These are phyloP conservation scores for Drosophila phalerata DNA, from an alignment of 2,888 invertebrate genomes.

Conservation along the genomic window DNA sequence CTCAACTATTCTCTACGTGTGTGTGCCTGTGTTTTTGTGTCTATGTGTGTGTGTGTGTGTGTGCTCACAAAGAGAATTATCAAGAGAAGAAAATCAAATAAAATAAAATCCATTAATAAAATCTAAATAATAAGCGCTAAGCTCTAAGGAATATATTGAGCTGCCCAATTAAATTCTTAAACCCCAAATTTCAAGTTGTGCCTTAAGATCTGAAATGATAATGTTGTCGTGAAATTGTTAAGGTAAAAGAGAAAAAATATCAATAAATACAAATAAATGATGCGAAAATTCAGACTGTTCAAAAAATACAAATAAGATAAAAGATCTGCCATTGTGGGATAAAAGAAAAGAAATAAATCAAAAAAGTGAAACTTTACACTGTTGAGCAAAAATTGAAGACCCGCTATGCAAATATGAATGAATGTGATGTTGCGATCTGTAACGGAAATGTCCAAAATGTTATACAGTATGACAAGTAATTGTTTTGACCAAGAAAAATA, in stretches of 20 bases:
- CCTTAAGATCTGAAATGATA: constrained; percentile 19
- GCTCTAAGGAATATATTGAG: constrained; percentile 17
- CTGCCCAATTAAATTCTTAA: constrained; percentile 6
- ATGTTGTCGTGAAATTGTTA: constrained; percentile 19
- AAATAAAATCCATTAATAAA: constrained; percentile 12
- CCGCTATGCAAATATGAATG: constrained; percentile 23
- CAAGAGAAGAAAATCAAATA: constrained; percentile 20
- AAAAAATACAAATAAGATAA: background rate
- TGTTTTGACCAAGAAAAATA: background rate
- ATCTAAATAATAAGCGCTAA: constrained; percentile 10
- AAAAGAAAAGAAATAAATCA: constrained; percentile 11
- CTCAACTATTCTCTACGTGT: constrained; percentile 7
- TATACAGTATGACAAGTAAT: background rate
- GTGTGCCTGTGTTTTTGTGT: background rate
- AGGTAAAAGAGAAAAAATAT: constrained; percentile 12
- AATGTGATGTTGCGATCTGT: constrained; percentile 9
- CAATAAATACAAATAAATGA: constrained; percentile 1
- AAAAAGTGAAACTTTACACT: constrained; percentile 25
- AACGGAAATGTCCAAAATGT: constrained; percentile 16
- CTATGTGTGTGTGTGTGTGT: constrained; percentile 3
- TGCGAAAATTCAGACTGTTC: constrained; percentile 6
- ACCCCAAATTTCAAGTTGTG: constrained; percentile 9
- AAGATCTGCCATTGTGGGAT: constrained; percentile 3
- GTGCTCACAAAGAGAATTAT: constrained; percentile 15
- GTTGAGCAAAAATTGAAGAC: constrained; percentile 1